Conservation (phyloP, 2,113 vertebrate genomes). For the Ageneiosus marmoratus region DNA sequence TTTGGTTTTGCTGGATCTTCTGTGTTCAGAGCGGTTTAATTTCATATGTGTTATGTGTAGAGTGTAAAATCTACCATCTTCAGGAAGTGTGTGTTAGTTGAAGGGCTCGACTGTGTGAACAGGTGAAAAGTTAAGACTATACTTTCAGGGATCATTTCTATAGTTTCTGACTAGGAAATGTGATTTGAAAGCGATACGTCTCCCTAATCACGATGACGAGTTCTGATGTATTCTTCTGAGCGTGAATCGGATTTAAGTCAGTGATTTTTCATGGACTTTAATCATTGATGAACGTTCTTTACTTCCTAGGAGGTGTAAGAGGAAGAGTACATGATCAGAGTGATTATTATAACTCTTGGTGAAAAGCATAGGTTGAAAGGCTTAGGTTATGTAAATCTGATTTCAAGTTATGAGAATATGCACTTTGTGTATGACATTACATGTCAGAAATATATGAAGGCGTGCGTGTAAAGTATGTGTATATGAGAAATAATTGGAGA, state of each 20-base stretch:
- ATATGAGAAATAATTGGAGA: too few species aligned
- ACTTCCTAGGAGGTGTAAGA: too few species aligned
- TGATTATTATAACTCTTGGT: too few species aligned
- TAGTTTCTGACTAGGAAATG: constrained; percentile 66
- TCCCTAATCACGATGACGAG: constrained; percentile 21
- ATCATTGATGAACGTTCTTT: not conserved
- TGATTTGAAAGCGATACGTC: constrained; percentile 56
- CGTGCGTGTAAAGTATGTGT: too few species aligned
- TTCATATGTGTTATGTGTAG: not conserved
- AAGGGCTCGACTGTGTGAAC: not conserved
- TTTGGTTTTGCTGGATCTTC: not conserved
- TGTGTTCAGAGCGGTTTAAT: not conserved
- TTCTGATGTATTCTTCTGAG: not conserved
- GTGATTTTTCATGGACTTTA: not conserved
- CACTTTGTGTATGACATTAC: too few species aligned
- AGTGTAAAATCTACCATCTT: not conserved
- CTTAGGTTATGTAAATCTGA: too few species aligned
- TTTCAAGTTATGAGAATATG: too few species aligned
- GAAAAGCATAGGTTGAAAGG: too few species aligned
- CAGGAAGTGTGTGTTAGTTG: not conserved
- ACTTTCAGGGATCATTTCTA: constrained; percentile 77
- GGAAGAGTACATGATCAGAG: too few species aligned
- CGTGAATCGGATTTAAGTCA: not conserved
- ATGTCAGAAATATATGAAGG: too few species aligned
- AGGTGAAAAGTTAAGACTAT: constrained; percentile 51